Evolutionary conservation across 2,797 vertebrate genomes (phyloP), one percentile per base, ranked within the genome.

Genomic region (Cyprinella venusta): DNA sequence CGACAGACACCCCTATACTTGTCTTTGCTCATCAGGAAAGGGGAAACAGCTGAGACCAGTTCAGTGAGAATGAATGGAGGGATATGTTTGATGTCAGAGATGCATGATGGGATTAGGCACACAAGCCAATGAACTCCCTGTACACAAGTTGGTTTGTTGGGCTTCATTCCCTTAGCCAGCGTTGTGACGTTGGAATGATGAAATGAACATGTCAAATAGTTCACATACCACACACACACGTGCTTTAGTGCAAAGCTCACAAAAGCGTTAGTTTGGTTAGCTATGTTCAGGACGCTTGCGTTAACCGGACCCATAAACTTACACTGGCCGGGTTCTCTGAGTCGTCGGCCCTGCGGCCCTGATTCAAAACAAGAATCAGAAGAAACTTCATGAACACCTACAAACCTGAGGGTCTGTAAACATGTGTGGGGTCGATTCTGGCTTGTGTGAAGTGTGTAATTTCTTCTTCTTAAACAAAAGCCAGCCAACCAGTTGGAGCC

Each of bases 321-420:
- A 87, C 81, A 69, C 74, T 77, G 84, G 83, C 21, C 68, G 64
- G 40, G 67, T 79, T 88, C 80, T 78, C 76, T 76, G 63, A 61
- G 63, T 50, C 40, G 65, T 70, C 67, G 81, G 87, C 42, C 63
- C 79, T 80, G 79, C 10, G 79, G 67, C 82, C 89, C 89, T 86
- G 81, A 89, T 85, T 86, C 81, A 83, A 85, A 89, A 88, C 75
- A 88, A 84, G 76, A 88, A 9, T 48, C 15, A 79, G 54, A 82
- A 48, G 42, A 76, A 38, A 56, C 33, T 52, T 3, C 19, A 71
- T 30, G n/a, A 70, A 75, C 42, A 72, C 30, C 24, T 15, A 75
- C 33, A 65, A n/a, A 33, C 15, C 5, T n/a, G 18, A 75, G 15
- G 10, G 56, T 59, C 24, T 42, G 5, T 7, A n/a, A 36, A 61